A percentile compares a stretch with the other conserved stretches of the same genome.
phyloP scores from a whole-genome alignment of 2,113 vertebrate species.

The Vireo altiloquus region DNA sequence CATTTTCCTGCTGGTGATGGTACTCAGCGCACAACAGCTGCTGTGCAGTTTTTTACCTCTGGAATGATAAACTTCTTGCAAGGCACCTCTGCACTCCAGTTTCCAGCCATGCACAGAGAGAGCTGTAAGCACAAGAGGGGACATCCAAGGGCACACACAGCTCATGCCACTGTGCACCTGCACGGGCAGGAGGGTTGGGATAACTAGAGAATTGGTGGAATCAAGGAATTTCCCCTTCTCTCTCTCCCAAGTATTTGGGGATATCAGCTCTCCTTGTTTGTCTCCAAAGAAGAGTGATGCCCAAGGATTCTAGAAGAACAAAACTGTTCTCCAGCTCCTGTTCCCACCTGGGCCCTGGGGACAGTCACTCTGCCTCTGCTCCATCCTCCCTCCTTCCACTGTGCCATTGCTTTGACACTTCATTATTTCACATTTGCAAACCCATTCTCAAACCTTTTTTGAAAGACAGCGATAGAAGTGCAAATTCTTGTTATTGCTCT shows the following conservation, averaged over 20 bases:
- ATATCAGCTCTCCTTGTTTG: background rate
- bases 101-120: background rate
- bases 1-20: background rate
- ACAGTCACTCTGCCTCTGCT: background rate
- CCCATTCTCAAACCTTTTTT: background rate
- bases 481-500: constrained; percentile 32
- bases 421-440: background rate
- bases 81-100: background rate
- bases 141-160: fast-evolving
- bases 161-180: background rate
- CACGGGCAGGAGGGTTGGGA: background rate
- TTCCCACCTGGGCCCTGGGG: background rate
- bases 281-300: background rate
- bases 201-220: background rate
- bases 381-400: background rate
- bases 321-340: background rate
- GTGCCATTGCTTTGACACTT: background rate
- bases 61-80: background rate
- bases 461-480: background rate
- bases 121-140: background rate
- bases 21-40: background rate
- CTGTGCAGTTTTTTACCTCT: background rate
- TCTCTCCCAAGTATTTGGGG: background rate
- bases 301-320: background rate
- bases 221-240: background rate